These are phyloP conservation scores for Clarias laeviceps DNA, from an alignment of 2,797 vertebrate species.

Conservation along the genomic window DNA sequence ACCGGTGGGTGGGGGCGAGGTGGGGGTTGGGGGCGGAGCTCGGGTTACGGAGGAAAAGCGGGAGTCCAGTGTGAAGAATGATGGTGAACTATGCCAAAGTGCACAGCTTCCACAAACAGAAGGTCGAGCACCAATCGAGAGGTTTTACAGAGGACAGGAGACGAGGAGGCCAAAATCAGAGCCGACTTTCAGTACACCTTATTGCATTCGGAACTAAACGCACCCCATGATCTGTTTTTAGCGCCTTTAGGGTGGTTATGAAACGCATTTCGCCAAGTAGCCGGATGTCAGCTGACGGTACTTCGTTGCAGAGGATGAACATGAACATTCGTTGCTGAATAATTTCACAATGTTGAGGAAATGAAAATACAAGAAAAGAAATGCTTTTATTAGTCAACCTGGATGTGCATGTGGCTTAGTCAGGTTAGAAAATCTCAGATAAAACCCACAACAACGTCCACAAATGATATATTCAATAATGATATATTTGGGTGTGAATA, in stretches of 20 bases:
- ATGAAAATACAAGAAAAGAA: constrained; percentile 9
- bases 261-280: constrained; percentile 28
- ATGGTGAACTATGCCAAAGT: constrained; percentile 49
- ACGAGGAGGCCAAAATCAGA: constrained; percentile 13
- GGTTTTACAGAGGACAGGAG: constrained; percentile 10
- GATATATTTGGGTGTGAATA: neutral
- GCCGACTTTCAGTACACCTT: neutral
- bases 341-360: constrained; percentile 21
- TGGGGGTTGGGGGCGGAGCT: neutral
- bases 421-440: neutral
- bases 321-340: neutral
- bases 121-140: constrained; percentile 47
- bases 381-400: neutral
- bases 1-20: neutral
- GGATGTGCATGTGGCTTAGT: constrained; percentile 4
- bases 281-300: constrained; percentile 8
- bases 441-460: neutral
- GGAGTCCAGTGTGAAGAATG: constrained; percentile 50
- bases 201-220: constrained; percentile 23
- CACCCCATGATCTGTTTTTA: neutral
- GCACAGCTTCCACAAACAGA: constrained; percentile 40
- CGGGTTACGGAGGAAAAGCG: neutral
- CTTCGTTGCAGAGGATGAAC: constrained; percentile 6
- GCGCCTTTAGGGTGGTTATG: constrained; percentile 1
- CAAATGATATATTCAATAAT: neutral